Evolutionary conservation across 1,140 invertebrate genomes (phyloP).

Genomic region (Hesperophylax magnus): DNA sequence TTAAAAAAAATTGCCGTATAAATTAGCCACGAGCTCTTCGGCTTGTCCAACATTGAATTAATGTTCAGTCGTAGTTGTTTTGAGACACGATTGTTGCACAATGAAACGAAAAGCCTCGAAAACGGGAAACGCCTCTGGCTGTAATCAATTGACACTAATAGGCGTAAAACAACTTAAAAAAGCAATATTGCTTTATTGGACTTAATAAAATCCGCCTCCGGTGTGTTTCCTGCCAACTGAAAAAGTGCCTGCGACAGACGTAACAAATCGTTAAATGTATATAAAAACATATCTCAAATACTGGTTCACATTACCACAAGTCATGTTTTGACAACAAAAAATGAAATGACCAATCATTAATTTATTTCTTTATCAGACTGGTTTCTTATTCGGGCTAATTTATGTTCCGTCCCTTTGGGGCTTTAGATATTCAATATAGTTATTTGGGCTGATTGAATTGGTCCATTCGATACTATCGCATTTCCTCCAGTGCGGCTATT

Average conservation of each 20-base stretch:
- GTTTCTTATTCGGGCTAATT: conserved; percentile 35
- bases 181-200: conserved; percentile 25
- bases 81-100: background rate
- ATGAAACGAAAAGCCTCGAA: background rate
- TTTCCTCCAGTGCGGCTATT: conserved; percentile 18
- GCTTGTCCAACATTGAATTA: background rate
- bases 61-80: background rate
- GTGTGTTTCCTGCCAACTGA: background rate
- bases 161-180: background rate
- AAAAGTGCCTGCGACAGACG: background rate
- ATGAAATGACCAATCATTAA: conserved; percentile 37
- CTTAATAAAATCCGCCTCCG: conserved; percentile 24
- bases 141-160: conserved; percentile 1
- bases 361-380: conserved; percentile 39
- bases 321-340: conserved; percentile 48
- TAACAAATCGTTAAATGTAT: conserved; percentile 40
- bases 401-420: conserved; percentile 20
- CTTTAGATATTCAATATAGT: conserved; percentile 30
- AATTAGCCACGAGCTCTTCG: background rate
- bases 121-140: background rate
- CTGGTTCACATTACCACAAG: conserved; percentile 36
- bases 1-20: background rate
- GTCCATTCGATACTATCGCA: conserved; percentile 16
- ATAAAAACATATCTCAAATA: conserved; percentile 26
- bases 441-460: conserved; percentile 41